Percentiles rank a stretch among this genome's conserved stretches.
Evolutionary conservation across 1,140 invertebrate genomes (phyloP).

Genomic region (Ephestia elutella): DNA sequence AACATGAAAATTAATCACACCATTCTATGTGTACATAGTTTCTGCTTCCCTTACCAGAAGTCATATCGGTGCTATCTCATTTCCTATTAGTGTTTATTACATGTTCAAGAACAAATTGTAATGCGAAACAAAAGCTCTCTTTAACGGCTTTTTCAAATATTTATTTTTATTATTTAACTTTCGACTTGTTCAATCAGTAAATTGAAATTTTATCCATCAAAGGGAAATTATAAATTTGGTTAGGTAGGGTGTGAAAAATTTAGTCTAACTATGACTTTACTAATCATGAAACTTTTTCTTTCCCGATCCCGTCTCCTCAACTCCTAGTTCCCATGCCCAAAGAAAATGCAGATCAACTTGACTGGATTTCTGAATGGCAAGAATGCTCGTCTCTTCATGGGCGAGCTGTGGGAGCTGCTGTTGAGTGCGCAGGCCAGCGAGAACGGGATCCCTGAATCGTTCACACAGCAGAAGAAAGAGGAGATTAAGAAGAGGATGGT

Average conservation of each 20-base stretch:
- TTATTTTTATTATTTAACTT: conserved; percentile 24
- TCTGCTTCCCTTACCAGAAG: conserved; percentile 63
- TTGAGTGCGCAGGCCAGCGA: conserved; percentile 96
- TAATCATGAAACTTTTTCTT: conserved; percentile 52
- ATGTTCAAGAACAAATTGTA: no score
- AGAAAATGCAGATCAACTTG: conserved; percentile 99
- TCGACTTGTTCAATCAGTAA: conserved; percentile 7
- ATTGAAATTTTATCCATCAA: conserved; percentile 8
- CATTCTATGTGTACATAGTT: conserved; percentile 27
- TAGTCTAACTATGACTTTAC: conserved; percentile 8
- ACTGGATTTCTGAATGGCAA: conserved; percentile 99
- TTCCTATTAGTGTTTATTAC: not conserved
- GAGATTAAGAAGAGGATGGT: conserved; percentile 88
- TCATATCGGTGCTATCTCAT: conserved; percentile 43
- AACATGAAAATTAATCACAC: conserved; percentile 29
- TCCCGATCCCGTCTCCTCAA: conserved; percentile 62
- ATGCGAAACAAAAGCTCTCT: conserved; percentile 31
- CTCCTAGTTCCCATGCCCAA: conserved; percentile 92
- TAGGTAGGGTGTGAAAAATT: conserved; percentile 1
- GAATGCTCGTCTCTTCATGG: conserved; percentile 98
- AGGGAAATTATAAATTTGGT: conserved; percentile 1
- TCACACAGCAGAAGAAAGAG: conserved; percentile 97
- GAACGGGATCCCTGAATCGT: conserved; percentile 93
- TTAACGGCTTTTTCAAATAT: conserved; percentile 37
- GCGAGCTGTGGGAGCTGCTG: conserved; percentile 95